Evolutionary conservation across 2,113 vertebrate genomes (phyloP), one percentile per base, ranked within the genome.

Genomic region (Agapornis roseicollis): DNA sequence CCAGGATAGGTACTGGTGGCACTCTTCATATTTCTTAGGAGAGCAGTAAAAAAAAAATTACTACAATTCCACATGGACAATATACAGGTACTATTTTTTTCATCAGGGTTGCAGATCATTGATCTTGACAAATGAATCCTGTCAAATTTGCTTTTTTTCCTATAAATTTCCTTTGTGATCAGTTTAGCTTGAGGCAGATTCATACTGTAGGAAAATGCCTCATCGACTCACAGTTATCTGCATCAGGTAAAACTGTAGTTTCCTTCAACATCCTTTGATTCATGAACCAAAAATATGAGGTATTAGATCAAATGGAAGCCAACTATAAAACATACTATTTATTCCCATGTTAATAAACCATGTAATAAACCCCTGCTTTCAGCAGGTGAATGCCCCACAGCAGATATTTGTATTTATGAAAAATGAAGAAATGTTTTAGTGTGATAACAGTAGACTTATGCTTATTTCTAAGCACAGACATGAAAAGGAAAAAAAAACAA

Each of bases 121-220:
- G 90, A 92, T 83, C 56, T 31, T 92, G 94, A 96, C 76, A 84
- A 94, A 96, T 68, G 68, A 85, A 81, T 84, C 64, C 86, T 93
- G 87, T 72, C 91, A 95, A 93, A 95, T 27, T 46, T 47, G 56
- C 17, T 58, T 77, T 89, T 85, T 87, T 86, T 25, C 60, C 46
- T 24, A 42, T 90, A 77, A 53, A 83, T 24, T 49, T 61, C 46
- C 46, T 83, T 55, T 89, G 47, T 49, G 84, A 93, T 80, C 71
- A 68, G 29, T 89, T 87, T 16, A 82, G 44, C 60, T 73, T 66
- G n/a, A 85, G 76, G 42, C 88, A 89, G 66, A 56, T 53, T n/a
- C n/a, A 88, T 24, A 24, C 64, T 82, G 52, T 28, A 49, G 31
- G 58, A 93, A 91, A 85, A 89, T 69, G 79, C 17, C 52, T 93